Evolutionary conservation across 2,113 vertebrate species (phyloP).

Genomic region (Paradisaea rubra): DNA sequence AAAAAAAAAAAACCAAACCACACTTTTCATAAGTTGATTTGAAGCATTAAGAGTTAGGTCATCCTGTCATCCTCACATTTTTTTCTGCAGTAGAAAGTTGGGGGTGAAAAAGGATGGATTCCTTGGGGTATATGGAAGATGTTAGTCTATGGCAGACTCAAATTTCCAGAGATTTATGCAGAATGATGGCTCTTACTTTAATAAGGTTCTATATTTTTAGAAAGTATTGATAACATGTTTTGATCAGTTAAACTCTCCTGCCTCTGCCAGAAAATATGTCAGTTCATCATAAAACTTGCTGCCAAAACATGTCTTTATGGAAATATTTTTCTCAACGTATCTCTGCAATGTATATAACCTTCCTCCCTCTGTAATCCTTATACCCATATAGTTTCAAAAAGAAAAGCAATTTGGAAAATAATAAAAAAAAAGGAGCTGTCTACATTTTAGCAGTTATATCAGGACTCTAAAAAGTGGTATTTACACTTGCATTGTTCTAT

Average conservation of each 20-base stretch:
- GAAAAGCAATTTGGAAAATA: neutral
- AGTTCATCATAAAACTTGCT: neutral
- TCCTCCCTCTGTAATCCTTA: neutral
- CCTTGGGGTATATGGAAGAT: neutral
- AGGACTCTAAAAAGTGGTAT: neutral
- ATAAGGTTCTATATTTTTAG: neutral
- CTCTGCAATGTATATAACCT: neutral
- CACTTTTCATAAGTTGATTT: neutral
- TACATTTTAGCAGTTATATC: neutral
- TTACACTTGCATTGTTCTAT: neutral
- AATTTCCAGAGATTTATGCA: neutral
- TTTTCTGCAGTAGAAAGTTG: neutral
- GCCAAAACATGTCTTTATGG: neutral
- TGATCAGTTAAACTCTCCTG: neutral
- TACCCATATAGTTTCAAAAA: neutral
- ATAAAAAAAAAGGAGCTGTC: neutral
- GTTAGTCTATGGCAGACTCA: neutral
- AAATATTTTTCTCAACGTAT: neutral
- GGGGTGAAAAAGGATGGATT: neutral
- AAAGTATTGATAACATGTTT: neutral
- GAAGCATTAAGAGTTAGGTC: neutral
- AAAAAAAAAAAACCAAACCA: accelerated
- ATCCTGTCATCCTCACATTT: neutral
- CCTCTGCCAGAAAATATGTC: neutral
- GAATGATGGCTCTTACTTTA: neutral